A percentile compares a stretch with the other conserved stretches of the same genome.
phyloP scores from a whole-genome alignment of 2,888 invertebrate species.

The Alsophila aescularia region DNA sequence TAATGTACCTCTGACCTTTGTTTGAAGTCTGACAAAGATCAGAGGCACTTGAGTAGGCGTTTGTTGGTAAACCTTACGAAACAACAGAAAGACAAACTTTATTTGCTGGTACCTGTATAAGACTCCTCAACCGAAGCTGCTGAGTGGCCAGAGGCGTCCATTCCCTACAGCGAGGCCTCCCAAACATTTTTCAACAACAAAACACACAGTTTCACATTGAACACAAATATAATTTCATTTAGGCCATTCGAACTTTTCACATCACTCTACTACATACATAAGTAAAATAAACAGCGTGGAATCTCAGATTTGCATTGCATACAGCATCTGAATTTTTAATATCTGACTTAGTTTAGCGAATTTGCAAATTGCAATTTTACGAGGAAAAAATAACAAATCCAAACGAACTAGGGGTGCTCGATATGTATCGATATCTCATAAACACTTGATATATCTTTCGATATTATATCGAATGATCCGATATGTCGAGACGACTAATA shows the following conservation, averaged over 20 bases:
- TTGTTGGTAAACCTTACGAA: constrained; percentile 59
- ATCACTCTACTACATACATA: background rate
- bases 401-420: no score
- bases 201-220: constrained; percentile 35
- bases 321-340: no score
- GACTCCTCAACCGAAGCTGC: constrained; percentile 91
- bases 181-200: constrained; percentile 72
- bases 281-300: no score
- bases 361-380: no score
- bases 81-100: background rate
- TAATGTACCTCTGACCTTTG: background rate
- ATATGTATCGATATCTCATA: no score
- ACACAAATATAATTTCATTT: background rate
- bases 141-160: constrained; percentile 93
- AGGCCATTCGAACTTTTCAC: background rate
- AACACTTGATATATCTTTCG: no score
- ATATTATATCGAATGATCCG: no score
- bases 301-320: background rate
- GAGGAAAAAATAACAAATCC: no score
- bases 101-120: constrained; percentile 86
- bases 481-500: no score
- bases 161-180: constrained; percentile 88
- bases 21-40: background rate
- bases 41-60: constrained; percentile 53
- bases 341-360: no score